Base-by-base conservation (phyloP, 2,888 invertebrate genomes). In the Toxonevra muliebris region DNA sequence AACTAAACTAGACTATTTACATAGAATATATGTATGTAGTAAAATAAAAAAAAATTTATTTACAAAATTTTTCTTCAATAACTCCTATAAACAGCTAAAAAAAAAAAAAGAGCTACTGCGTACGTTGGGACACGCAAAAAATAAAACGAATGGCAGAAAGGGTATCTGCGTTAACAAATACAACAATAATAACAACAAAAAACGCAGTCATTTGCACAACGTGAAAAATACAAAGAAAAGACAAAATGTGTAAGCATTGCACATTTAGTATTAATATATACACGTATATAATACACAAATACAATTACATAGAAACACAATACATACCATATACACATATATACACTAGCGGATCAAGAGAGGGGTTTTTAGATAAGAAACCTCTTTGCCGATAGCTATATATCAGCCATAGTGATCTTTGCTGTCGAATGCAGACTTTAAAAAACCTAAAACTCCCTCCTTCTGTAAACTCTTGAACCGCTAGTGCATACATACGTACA, bases 221-320 rank as follows among this genome's bases (percentile, higher is more conserved):
- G 13, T n/a, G 40, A 61, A 61, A 41, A 15, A n/a, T 43, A 53
- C 42, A 20, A 52, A 42, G 53, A 64, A 50, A 40, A 40, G 15
- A 15, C 13, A n/a, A 50, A 57, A 48, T 48, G 48, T 57, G 57
- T 41, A 57, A 64, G 40, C 64, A 30, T 57, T 55, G 57, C 57
- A 64, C 13, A 64, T 64, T 64, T 57, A 2, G 30, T 7, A 30
- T 30, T 30, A 30, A 48, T 3, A 48, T 59, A 65, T 58, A 52
- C 65, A 65, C 57, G 57, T 58, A 58, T 42, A 48, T 3, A 48
- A 48, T 15, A 2, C 48, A 48, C 15, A 48, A n/a, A 15, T 48
- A 59, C 15, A 20, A 40, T 52, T 50, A 17, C 41, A 43, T 13
- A 50, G 19, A 57, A 45, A 45, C 17, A 19, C 63, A 57, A 45